Conservation (phyloP, 2,797 vertebrate genomes). For the Phrynocephalus forsythii region DNA sequence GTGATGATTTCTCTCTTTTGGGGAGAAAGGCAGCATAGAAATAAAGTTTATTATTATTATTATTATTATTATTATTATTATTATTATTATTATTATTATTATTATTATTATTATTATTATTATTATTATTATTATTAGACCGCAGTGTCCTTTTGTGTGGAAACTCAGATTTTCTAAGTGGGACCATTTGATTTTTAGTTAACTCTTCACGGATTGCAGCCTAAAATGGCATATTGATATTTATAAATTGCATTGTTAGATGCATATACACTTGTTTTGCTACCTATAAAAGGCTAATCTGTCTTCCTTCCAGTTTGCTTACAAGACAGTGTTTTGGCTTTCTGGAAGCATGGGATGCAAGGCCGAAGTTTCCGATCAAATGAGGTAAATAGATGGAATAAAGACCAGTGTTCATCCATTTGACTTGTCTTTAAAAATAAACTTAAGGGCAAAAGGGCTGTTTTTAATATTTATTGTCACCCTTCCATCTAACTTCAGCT, state of each 20-base stretch:
- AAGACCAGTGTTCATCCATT: background rate
- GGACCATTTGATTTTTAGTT: background rate
- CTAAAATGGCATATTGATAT: background rate
- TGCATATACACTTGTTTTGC: background rate
- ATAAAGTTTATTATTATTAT: too few relatives aligned
- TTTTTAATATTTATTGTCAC: background rate
- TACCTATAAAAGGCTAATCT: constrained; percentile 62
- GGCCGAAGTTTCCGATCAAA: constrained; percentile 86
- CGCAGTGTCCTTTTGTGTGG: background rate
- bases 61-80: too few relatives aligned
- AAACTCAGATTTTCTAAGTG: background rate
- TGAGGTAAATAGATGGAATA: constrained; percentile 77
- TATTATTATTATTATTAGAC: background rate
- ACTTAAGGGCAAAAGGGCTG: background rate
- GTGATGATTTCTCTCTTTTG: too few relatives aligned
- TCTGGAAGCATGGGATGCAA: constrained; percentile 87
- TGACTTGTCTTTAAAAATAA: constrained; percentile 33
- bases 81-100: too few relatives aligned
- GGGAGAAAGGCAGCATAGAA: too few relatives aligned
- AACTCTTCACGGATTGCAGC: background rate
- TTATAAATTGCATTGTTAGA: too few relatives aligned
- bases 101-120: too few relatives aligned
- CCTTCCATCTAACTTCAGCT: too few relatives aligned
- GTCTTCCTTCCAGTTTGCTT: constrained; percentile 80
- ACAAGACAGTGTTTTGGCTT: constrained; percentile 84